Conservation (phyloP, 2,888 invertebrate genomes). For the Notodonta ziczac region DNA sequence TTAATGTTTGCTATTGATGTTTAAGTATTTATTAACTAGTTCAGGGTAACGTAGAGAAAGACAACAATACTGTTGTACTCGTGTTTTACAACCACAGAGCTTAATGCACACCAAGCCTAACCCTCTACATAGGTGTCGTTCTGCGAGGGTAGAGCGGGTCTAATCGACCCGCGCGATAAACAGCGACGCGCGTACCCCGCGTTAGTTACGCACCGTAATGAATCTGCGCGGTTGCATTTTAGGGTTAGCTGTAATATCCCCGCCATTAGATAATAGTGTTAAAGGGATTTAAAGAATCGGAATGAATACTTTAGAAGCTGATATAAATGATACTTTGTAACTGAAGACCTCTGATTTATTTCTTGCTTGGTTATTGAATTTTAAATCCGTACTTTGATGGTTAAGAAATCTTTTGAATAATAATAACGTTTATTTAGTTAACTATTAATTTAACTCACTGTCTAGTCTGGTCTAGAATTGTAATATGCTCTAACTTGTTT, state of each 20-base stretch:
- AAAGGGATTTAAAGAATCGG: background rate
- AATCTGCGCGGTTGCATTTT: conserved; percentile 69
- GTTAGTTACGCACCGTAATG: conserved; percentile 73
- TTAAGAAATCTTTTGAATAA: no score
- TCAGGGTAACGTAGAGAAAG: no score
- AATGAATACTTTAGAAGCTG: background rate
- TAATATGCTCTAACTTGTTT: no score
- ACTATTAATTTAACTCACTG: no score
- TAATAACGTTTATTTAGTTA: no score
- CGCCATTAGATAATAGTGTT: conserved; percentile 52
- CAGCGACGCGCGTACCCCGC: conserved; percentile 65
- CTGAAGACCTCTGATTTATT: no score
- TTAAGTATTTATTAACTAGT: no score
- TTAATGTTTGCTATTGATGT: no score
- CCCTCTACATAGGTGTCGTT: conserved; percentile 42
- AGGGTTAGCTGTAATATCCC: conserved; percentile 62
- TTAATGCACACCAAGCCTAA: background rate
- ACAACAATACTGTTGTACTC: no score
- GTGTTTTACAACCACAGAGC: background rate
- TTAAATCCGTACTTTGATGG: no score
- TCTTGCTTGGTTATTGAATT: no score
- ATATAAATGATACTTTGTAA: background rate
- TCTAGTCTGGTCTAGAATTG: no score
- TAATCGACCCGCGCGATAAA: conserved; percentile 70
- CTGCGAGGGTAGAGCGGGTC: conserved; percentile 65